Percentiles rank a stretch among this genome's conserved stretches.
These are phyloP conservation scores for Trissolcus basalis DNA, from an alignment of 1,140 invertebrate genomes.

Conservation along the genomic window DNA sequence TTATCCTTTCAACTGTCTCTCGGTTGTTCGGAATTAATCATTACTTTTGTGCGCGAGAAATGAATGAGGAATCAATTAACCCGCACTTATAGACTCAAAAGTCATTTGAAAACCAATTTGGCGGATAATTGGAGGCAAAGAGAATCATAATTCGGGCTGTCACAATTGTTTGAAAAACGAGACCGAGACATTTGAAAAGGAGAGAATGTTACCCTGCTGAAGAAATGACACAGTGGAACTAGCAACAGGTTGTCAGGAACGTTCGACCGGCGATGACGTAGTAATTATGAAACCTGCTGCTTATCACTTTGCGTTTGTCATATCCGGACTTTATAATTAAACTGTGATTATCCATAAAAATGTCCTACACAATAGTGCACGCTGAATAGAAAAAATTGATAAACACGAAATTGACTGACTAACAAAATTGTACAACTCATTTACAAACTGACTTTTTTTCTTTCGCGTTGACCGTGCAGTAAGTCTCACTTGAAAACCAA, in stretches of 20 bases:
- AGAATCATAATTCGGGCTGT: conserved; percentile 21
- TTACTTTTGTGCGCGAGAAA: background rate
- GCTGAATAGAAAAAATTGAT: too few species aligned
- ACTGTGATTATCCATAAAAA: conserved; percentile 46
- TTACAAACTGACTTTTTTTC: too few species aligned
- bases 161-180: conserved; percentile 28
- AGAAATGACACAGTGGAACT: conserved; percentile 34
- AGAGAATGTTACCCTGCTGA: conserved; percentile 16
- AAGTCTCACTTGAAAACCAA: too few species aligned
- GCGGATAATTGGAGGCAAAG: background rate
- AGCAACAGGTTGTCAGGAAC: conserved; percentile 47
- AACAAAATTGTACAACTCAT: too few species aligned
- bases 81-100: too few species aligned
- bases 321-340: conserved; percentile 50
- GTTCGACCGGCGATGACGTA: conserved; percentile 39
- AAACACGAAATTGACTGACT: too few species aligned
- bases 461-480: too few species aligned
- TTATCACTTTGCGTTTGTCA: conserved; percentile 43
- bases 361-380: background rate
- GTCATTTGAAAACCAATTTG: background rate
- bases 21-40: background rate
- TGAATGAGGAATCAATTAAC: too few species aligned
- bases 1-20: too few species aligned
- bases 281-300: conserved; percentile 38
- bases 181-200: background rate